Evolutionary conservation across 2,888 invertebrate species (phyloP).

Genomic region (Chrysolina haemoptera): DNA sequence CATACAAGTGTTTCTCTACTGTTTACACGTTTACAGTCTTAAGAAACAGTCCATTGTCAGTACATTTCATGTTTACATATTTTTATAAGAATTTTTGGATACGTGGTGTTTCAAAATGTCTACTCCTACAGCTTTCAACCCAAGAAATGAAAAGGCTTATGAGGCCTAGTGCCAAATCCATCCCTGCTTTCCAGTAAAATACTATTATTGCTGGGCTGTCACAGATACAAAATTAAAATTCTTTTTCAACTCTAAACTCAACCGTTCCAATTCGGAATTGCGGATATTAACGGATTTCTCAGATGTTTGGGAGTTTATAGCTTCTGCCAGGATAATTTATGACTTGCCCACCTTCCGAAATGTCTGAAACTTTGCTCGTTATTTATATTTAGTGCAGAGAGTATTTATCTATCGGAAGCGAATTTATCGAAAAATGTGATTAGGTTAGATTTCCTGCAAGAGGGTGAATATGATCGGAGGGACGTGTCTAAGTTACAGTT

Average conservation of each 20-base stretch:
- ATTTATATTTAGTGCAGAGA: constrained; percentile 33
- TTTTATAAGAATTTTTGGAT: too few relatives aligned
- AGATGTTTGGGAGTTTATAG: constrained; percentile 41
- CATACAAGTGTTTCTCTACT: too few relatives aligned
- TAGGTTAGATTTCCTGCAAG: constrained; percentile 11
- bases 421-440: constrained; percentile 32
- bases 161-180: too few relatives aligned
- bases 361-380: constrained; percentile 38
- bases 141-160: too few relatives aligned
- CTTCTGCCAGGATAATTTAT: constrained; percentile 34
- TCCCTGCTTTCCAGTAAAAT: not conserved
- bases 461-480: not conserved
- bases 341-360: constrained; percentile 23
- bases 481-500: too few relatives aligned
- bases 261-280: constrained; percentile 30
- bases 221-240: not conserved
- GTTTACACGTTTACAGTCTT: too few relatives aligned
- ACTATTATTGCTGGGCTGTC: not conserved
- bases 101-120: too few relatives aligned
- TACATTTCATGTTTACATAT: too few relatives aligned
- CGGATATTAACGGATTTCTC: constrained; percentile 40
- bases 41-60: too few relatives aligned
- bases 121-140: too few relatives aligned
- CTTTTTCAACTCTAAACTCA: constrained; percentile 21
- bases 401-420: constrained; percentile 27